These are phyloP conservation scores for Cromileptes altivelis DNA, from an alignment of 2,113 vertebrate genomes.

Conservation along the genomic window DNA sequence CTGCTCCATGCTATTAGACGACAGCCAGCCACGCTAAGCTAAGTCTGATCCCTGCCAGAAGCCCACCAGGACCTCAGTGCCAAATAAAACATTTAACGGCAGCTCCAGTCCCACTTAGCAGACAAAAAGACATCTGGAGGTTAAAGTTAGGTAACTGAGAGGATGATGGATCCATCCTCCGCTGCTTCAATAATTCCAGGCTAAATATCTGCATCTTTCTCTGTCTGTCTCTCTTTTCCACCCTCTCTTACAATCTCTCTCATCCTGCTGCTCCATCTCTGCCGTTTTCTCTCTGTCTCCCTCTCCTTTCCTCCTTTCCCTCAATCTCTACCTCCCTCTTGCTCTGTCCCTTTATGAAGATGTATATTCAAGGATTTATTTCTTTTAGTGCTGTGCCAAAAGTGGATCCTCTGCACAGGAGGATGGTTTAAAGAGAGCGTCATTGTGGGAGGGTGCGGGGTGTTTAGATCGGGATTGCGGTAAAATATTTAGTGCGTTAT, in stretches of 20 bases:
- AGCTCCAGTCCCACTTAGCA: conserved; percentile 54
- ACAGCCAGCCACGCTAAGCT: conserved; percentile 64
- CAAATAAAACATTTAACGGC: conserved; percentile 65
- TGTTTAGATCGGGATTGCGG: conserved; percentile 48
- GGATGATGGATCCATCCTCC: conserved; percentile 53
- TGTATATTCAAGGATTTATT: conserved; percentile 65
- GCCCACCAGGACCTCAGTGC: conserved; percentile 54
- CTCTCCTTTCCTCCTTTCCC: conserved; percentile 13
- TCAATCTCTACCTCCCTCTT: conserved; percentile 38
- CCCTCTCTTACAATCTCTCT: neutral
- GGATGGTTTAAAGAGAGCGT: conserved; percentile 37
- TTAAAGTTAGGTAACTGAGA: conserved; percentile 61
- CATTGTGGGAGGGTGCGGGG: conserved; percentile 35
- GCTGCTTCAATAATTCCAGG: conserved; percentile 43
- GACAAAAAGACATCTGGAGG: conserved; percentile 69
- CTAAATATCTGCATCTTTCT: conserved; percentile 53
- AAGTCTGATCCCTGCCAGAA: conserved; percentile 65
- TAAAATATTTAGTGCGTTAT: conserved; percentile 62
- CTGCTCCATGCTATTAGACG: conserved; percentile 40
- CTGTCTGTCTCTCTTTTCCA: neutral
- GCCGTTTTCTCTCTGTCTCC: conserved; percentile 12
- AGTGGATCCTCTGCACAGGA: conserved; percentile 53
- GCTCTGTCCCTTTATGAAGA: conserved; percentile 48
- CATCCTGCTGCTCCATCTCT: conserved; percentile 22
- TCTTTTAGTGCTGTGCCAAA: conserved; percentile 65